Base-by-base conservation (phyloP, 2,888 invertebrate species). In the Hipparchia sbordonii region DNA sequence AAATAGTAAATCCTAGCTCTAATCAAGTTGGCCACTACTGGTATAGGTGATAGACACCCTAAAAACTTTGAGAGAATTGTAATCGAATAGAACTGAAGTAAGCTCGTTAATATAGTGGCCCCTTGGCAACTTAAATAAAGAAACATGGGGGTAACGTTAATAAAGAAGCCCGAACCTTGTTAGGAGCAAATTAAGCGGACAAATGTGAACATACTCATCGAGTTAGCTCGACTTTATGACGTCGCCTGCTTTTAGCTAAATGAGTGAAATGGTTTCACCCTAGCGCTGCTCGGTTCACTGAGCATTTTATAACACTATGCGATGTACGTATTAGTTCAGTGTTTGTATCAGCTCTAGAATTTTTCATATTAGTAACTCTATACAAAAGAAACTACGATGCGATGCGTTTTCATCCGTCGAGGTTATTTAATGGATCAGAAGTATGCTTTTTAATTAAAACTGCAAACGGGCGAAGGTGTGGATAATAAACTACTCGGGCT, bases 181-280 rank as follows among this genome's bases (percentile, higher is more conserved):
- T 72, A 72, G 65, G 62, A 71, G 69, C 56, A 72, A 74, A 70
- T 72, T 74, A 74, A 75, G 70, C 68, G 75, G 61, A 70, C 73
- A 74, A 77, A 75, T 73, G 74, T 73, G 71, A 73, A 72, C 72
- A 62, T 75, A 74, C 72, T 70, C 77, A 68, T 74, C 67, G 74
- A 69, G 70, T 62, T 71, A 63, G 70, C 52, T 70, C 60, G 71
- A 72, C 70, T 74, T 73, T 76, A 76, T 77, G 74, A 74, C 67
- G 68, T 74, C 70, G 74, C 73, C 70, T 74, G 76, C 76, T 79
- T 77, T 77, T 77, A 79, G 73, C 71, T 59, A 72, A 74, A 78
- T 78, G 73, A 78, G 74, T 68, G 12, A 73, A 70, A 74, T 62
- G 39, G 72, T 76, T 74, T 70, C 62, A 72, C 56, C 73, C 70